Base-by-base conservation (phyloP, 2,888 invertebrate species). In the Heliconius ismenius region DNA sequence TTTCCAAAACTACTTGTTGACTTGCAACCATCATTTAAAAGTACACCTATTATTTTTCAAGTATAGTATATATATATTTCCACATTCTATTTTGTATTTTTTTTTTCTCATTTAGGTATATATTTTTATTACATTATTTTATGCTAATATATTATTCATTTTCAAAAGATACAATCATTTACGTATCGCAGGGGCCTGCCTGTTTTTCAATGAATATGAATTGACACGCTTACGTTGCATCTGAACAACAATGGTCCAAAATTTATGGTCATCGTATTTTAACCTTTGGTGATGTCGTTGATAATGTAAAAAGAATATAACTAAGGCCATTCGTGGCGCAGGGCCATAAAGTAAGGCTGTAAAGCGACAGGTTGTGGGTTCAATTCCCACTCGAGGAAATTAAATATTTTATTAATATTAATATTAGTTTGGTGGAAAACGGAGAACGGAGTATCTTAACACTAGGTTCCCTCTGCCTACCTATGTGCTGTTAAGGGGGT, bases 121-220 rank as follows among this genome's bases (percentile, higher is more conserved):
- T 32, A 26, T 70, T 70, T 58, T 13, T 32, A 58, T 49, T 28
- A 21, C 18, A 54, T 69, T 24, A 70, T 70, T n/a, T 68, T 49
- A 24, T 68, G 68, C 4, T 36, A 43, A 70, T 54, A 32, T 62
- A 62, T 49, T 21, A 49, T 73, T 36, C 73, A 26, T 3, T 32
- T 63, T 70, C 15, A 24, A 89, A 89, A 88, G 88, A 85, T 87
- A 70, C 32, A 86, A 87, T 88, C 86, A 81, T 80, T 86, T 84
- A 82, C 79, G 81, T 83, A 87, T 89, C 87, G 81, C 75, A 62
- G 43, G 80, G 86, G 83, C 85, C 89, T 88, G 89, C n/a, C n/a
- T n/a, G n/a, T 90, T 91, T 28, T 91, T 90, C 90, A 86, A 89
- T 83, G 84, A 84, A 84, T 88, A 90, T 92, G 90, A 91, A 85